These are phyloP conservation scores for Limnephilus rhombicus DNA, from an alignment of 2,888 invertebrate genomes.

Conservation along the genomic window DNA sequence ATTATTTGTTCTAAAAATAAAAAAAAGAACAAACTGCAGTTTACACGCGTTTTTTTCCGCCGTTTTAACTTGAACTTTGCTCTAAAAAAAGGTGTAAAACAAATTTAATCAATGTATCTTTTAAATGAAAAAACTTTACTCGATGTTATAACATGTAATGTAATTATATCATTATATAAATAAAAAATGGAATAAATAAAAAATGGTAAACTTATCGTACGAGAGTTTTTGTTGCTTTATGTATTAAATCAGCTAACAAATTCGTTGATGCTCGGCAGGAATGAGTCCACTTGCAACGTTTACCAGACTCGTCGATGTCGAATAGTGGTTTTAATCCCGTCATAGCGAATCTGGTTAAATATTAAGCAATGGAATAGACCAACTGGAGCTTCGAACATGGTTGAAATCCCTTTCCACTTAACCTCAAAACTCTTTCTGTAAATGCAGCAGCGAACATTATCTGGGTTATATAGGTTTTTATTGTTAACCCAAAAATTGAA, in stretches of 20 bases:
- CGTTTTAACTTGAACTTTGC: no score
- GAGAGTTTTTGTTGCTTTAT: no score
- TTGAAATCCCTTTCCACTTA: background rate
- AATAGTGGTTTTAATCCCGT: background rate
- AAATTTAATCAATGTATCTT: no score
- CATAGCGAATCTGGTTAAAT: background rate
- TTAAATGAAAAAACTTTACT: no score
- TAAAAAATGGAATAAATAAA: no score
- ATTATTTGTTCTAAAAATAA: no score
- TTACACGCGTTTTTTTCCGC: no score
- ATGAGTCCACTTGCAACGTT: background rate
- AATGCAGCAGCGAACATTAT: background rate
- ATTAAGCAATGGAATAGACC: background rate
- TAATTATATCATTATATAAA: no score
- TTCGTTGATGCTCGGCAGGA: background rate
- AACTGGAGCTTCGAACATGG: background rate
- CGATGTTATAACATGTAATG: no score
- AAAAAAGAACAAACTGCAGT: no score
- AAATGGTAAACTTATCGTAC: no score
- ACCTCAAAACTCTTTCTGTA: constrained; percentile 32
- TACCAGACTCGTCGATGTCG: background rate
- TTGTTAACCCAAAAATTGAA: background rate
- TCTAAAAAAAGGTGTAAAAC: no score
- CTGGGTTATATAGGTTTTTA: background rate
- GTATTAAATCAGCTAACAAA: background rate